Conservation (phyloP, 2,797 vertebrate species). For the Mormyrus hasselquistii region DNA sequence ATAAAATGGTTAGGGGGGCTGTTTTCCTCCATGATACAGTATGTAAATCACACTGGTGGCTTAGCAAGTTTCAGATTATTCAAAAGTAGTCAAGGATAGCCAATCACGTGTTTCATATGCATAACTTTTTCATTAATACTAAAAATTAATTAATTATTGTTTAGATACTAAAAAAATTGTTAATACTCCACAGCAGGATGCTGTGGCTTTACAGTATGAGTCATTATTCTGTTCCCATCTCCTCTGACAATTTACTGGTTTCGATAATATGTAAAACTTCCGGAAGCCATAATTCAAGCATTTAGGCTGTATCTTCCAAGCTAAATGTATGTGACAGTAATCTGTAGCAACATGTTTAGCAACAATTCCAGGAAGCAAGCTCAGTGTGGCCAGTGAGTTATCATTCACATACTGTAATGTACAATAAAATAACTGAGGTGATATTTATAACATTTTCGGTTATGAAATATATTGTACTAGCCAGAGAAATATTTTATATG, state of each 20-base stretch:
- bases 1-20: neutral
- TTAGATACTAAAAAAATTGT: neutral
- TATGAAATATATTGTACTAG: neutral
- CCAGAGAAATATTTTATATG: neutral
- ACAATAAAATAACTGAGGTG: neutral
- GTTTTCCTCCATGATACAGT: neutral
- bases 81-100: neutral
- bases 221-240: neutral
- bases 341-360: neutral
- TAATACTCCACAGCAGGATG: neutral
- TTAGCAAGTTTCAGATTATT: neutral
- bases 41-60: neutral
- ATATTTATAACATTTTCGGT: neutral
- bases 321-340: neutral
- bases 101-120: neutral
- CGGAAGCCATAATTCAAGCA: neutral
- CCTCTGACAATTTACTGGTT: neutral
- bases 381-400: neutral
- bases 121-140: neutral
- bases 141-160: neutral
- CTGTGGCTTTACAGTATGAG: neutral
- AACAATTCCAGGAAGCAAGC: neutral
- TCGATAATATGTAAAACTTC: neutral
- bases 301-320: neutral
- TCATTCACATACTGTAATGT: neutral